A percentile compares a stretch with the other conserved stretches of the same genome.
Evolutionary conservation across 2,888 invertebrate species (phyloP).

Genomic region (Cremastinae sp.): DNA sequence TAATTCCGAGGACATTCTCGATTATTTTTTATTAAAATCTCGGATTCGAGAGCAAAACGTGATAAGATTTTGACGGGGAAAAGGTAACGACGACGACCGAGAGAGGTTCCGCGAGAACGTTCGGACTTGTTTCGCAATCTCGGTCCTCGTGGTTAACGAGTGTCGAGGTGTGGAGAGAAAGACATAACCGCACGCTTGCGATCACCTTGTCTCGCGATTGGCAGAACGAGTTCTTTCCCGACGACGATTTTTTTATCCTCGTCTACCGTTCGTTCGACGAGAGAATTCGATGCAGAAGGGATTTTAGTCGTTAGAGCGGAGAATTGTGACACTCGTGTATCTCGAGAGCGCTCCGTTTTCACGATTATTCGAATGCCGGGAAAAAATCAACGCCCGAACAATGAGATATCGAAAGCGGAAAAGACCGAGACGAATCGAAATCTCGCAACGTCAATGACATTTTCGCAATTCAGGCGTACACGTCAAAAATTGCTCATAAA

Average conservation of each 20-base stretch:
- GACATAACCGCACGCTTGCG: constrained; percentile 30
- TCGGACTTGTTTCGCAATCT: constrained; percentile 47
- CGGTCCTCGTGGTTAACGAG: neutral
- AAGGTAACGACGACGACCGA: constrained; percentile 16
- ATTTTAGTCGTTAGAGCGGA: constrained; percentile 16
- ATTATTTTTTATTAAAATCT: neutral
- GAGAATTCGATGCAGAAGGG: constrained; percentile 40
- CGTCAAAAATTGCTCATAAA: neutral
- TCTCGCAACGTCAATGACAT: neutral
- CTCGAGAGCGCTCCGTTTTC: constrained; percentile 35
- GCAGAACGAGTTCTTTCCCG: constrained; percentile 42
- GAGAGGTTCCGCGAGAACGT: constrained; percentile 19
- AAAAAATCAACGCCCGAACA: constrained; percentile 11
- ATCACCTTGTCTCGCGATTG: constrained; percentile 23
- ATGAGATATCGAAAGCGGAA: constrained; percentile 38
- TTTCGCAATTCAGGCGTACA: constrained; percentile 10
- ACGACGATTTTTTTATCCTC: constrained; percentile 1
- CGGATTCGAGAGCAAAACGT: neutral
- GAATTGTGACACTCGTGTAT: constrained; percentile 46
- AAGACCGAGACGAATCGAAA: constrained; percentile 42
- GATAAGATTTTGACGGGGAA: constrained; percentile 5
- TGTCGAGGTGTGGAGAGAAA: constrained; percentile 33
- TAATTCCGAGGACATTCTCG: constrained; percentile 9
- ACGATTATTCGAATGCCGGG: constrained; percentile 25
- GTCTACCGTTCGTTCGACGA: constrained; percentile 26